Conservation (phyloP, 2,797 vertebrate genomes). For the Sylvia borin region DNA sequence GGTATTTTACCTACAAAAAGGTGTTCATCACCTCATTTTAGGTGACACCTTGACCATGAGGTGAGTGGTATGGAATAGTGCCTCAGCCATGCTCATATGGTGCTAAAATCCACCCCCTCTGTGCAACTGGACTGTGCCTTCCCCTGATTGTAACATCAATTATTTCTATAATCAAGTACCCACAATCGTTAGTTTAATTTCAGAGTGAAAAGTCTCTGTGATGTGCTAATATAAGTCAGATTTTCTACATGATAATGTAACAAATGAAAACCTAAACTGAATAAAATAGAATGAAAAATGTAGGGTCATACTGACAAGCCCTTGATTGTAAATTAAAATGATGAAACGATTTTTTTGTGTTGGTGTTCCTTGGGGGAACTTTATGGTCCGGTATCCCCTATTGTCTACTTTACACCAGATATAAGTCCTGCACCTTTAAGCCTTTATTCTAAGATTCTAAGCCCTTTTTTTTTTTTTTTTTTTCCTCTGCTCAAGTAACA, state of each 20-base stretch:
- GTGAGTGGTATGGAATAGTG: no score
- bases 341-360: neutral
- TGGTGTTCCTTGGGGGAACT: neutral
- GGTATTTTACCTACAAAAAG: neutral
- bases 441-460: neutral
- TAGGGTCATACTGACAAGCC: neutral
- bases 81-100: neutral
- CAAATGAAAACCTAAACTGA: neutral
- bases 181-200: neutral
- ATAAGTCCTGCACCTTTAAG: neutral
- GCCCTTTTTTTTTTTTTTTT: neutral
- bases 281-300: neutral
- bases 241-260: neutral
- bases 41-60: neutral
- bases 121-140: neutral
- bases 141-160: neutral
- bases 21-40: neutral
- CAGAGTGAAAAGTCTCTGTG: neutral
- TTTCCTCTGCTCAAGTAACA: neutral
- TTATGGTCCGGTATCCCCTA: rapidly evolving
- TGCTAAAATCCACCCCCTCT: neutral
- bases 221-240: neutral
- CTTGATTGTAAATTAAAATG: neutral
- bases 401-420: neutral
- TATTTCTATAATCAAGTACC: neutral